Evolutionary conservation across 2,888 invertebrate genomes (phyloP), one percentile per base, ranked within the genome.

Genomic region (Ecliptopera silaceata): DNA sequence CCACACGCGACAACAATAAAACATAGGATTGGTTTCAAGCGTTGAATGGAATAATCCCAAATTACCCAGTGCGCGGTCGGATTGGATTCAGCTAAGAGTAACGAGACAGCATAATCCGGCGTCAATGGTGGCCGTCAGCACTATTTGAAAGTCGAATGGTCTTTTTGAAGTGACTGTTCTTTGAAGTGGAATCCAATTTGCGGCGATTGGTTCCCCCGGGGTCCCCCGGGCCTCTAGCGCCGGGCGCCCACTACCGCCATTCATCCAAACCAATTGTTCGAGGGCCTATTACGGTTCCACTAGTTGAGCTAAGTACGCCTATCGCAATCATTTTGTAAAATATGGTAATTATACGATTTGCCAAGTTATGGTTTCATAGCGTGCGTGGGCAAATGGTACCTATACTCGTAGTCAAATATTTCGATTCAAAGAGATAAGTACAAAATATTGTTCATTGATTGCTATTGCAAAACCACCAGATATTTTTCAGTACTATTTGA

Each of bases 111-210:
- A 36, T 51, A 57, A 52, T 52, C 51, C 43, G 29, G 10, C 47
- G 42, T 43, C 18, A 43, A 51, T 51, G 38, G 51, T 34, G 47
- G 44, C 18, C 22, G 46, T 56, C 56, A 50, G 41, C 56, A 20
- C 26, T 46, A 46, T 51, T 53, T 41, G 6, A 38, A 13, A 31
- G 36, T 45, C 5, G 17, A 42, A 29, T 20, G 38, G 11, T 20
- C 26, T 42, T 47, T 18, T 42, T 18, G 22, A 46, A 20, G 12
- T 22, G 15, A 15, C 12, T 42, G 46, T 49, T 50, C 60, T 61
- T 54, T 63, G 45, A 56, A 61, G 59, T 55, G 59, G 52, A 49
- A 64, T 61, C 51, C 61, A 61, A 64, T 64, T 61, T 61, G 52
- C 29, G 26, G 26, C 49, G 58, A 55, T 58, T 55, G 55, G 57